Evolutionary conservation across 1,140 invertebrate species (phyloP).

Genomic region (Dysdera silvatica): DNA sequence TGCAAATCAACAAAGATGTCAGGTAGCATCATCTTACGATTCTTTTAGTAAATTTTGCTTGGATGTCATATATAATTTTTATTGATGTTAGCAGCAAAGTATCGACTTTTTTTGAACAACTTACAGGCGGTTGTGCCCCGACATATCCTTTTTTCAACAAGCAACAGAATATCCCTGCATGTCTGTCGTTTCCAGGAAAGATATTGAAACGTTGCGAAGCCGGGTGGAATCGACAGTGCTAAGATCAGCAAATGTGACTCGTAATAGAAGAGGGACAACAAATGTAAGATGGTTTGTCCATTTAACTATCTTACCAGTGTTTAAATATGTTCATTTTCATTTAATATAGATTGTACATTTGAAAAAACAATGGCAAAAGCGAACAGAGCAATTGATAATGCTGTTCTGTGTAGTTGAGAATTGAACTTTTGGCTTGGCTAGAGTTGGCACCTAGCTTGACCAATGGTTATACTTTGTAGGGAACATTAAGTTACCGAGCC

Average conservation of each 20-base stretch:
- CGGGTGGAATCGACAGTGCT: constrained; percentile 77
- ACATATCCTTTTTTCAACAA: constrained; percentile 94
- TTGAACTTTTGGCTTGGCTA: no score
- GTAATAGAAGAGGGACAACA: constrained; percentile 70
- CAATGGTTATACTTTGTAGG: not conserved
- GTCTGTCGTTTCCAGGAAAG: constrained; percentile 56
- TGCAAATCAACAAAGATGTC: constrained; percentile 97
- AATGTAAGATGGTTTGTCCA: constrained; percentile 25
- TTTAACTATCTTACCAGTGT: not conserved
- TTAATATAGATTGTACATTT: not conserved
- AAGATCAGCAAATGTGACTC: constrained; percentile 76
- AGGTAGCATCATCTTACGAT: constrained; percentile 48
- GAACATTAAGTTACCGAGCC: no score
- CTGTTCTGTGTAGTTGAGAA: no score
- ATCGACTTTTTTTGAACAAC: not conserved
- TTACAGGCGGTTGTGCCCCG: constrained; percentile 78
- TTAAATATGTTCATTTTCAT: constrained; percentile 30
- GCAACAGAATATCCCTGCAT: constrained; percentile 76
- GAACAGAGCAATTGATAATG: no score
- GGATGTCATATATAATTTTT: not conserved
- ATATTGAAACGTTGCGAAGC: constrained; percentile 69
- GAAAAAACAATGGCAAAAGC: no score
- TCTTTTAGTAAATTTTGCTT: not conserved
- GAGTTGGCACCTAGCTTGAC: no score
- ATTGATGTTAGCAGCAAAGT: not conserved